phyloP scores from a whole-genome alignment of 2,888 invertebrate genomes.

The Phytoseiulus persimilis region DNA sequence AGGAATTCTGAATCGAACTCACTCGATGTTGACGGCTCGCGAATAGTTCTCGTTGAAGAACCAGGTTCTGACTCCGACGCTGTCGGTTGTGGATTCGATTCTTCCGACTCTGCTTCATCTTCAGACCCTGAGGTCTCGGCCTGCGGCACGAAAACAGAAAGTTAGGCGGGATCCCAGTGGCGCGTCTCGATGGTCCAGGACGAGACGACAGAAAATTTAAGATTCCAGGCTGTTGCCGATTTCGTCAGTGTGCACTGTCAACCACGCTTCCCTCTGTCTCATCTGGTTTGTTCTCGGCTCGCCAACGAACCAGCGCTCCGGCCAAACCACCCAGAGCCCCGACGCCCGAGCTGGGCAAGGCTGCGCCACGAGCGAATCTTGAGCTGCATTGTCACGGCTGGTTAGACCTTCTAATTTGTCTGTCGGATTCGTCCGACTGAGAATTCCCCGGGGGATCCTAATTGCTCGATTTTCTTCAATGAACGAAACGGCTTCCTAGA shows the following conservation, averaged over 20 bases:
- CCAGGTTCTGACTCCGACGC: background rate
- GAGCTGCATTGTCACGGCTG: background rate
- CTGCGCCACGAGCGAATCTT: background rate
- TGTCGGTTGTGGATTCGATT: background rate
- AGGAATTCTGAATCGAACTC: no score
- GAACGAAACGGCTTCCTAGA: background rate
- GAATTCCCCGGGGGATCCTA: background rate
- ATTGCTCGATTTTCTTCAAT: background rate
- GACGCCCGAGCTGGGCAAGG: background rate
- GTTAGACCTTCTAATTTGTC: background rate
- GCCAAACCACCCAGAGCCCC: background rate
- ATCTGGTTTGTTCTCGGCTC: background rate
- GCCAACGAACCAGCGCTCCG: background rate
- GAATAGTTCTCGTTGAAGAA: background rate
- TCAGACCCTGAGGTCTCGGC: background rate
- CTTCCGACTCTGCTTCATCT: background rate
- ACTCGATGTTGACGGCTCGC: background rate
- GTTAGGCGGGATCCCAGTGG: no score
- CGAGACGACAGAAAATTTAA: no score
- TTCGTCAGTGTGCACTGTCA: no score
- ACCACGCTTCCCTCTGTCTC: no score
- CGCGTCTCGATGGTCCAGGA: no score
- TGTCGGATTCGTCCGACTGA: no score
- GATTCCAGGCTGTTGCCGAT: no score
- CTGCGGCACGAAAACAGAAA: background rate